Percentiles rank a stretch among this genome's conserved stretches.
Evolutionary conservation across 2,797 vertebrate genomes (phyloP).

Genomic region (Rousettus madagascariensis): DNA sequence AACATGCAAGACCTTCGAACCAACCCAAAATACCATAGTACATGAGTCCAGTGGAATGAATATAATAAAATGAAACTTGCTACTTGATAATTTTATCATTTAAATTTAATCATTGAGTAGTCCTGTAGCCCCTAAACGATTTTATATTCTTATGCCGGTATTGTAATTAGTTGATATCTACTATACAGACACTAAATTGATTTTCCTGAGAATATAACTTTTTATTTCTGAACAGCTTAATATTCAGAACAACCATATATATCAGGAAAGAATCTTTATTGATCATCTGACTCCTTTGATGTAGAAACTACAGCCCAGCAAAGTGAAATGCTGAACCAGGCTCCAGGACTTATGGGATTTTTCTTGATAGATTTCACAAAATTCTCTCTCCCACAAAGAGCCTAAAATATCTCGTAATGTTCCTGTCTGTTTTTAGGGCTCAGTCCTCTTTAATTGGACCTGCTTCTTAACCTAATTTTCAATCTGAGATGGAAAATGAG

Average conservation of each 20-base stretch:
- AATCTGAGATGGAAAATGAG: constrained; percentile 39
- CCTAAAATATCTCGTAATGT: background rate
- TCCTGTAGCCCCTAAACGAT: background rate
- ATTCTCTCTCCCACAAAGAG: background rate
- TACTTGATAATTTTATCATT: background rate
- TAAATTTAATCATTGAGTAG: background rate
- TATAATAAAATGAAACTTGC: background rate
- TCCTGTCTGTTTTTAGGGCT: background rate
- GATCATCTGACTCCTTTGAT: background rate
- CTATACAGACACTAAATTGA: background rate
- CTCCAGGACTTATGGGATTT: background rate
- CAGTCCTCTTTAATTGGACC: background rate
- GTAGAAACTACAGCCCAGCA: background rate
- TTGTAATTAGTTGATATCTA: background rate
- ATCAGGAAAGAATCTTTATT: background rate
- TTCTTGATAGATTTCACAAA: background rate
- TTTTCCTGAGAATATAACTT: constrained; percentile 26
- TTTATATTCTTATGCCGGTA: background rate
- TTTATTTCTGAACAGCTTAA: background rate
- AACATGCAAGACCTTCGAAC: background rate
- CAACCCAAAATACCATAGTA: background rate
- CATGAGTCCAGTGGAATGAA: background rate
- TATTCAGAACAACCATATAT: background rate
- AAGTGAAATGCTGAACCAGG: background rate
- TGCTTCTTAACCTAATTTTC: constrained; percentile 48